Evolutionary conservation across 2,113 vertebrate genomes (phyloP), one percentile per base, ranked within the genome.

Genomic region (Oreotrochilus melanogaster): DNA sequence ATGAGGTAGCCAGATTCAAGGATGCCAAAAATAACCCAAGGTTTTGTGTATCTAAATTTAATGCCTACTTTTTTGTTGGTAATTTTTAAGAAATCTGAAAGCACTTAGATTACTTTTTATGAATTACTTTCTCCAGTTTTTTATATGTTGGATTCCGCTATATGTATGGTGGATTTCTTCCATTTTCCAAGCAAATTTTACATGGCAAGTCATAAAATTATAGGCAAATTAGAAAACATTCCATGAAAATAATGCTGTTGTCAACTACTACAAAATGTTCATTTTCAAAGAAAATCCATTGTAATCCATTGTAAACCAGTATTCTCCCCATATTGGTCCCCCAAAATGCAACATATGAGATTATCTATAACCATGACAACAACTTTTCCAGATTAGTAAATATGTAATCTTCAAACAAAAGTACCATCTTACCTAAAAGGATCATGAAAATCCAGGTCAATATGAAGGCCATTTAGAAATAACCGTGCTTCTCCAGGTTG

Each of bases 401-500:
- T 48, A 43, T 78, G 2, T 24, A 60, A 57, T 33, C 28, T 61
- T 78, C 39, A 61, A 74, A 73, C 5, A 28, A 88, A 89, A 11
- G 3, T 43, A 69, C 30, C 42, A 7, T 65, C 96, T 92, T 98
- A 99, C 99, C 99, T 99, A 96, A 99, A 99, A 66, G 98, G 97
- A 96, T 99, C 99, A 80, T 98, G 98, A 97, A 97, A 70, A 92
- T 99, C 98, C 89, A 99, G 90, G 91, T 99, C 99, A 95, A 99
- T 97, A 91, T 72, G 98, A 94, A 99, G 97, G 31, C 99, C 99
- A 45, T 99, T 99, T 96, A 99, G 98, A 97, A 99, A 99, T 7
- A 99, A 98, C 92, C 94, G 97, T 75, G 98, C 97, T 71, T 99
- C 99, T 88, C 99, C 99, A 18, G 99, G 98, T 22, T 99, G 98